Percentiles rank a stretch among this genome's conserved stretches.
Conservation (phyloP, 2,113 vertebrate genomes). For the Hippocampus guttulatus region DNA sequence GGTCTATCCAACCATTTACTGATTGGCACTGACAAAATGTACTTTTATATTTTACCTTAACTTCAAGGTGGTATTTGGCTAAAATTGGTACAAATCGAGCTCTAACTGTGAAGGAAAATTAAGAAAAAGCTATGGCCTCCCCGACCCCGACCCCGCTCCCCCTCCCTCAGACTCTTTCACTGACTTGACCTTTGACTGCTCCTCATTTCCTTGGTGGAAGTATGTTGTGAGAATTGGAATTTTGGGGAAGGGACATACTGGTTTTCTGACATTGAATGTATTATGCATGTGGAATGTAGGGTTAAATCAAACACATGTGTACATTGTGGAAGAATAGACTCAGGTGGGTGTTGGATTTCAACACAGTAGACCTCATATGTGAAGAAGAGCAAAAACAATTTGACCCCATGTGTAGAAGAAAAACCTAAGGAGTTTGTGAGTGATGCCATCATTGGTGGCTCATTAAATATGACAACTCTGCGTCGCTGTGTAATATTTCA, state of each 20-base stretch:
- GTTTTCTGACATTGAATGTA: constrained; percentile 30
- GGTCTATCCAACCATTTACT: no score
- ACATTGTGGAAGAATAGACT: constrained; percentile 16
- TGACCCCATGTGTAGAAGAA: constrained; percentile 29
- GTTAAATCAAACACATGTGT: constrained; percentile 45
- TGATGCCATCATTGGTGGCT: constrained; percentile 17
- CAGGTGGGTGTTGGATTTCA: constrained; percentile 42
- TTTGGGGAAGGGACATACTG: constrained; percentile 31
- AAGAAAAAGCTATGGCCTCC: neutral
- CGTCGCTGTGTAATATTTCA: neutral
- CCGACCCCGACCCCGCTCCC: neutral
- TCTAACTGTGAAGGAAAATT: neutral
- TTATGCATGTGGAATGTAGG: constrained; percentile 16
- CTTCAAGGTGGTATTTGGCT: neutral
- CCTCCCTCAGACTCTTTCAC: neutral
- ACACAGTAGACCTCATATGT: constrained; percentile 38
- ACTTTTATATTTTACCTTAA: neutral
- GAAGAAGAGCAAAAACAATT: constrained; percentile 42
- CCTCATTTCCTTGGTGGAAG: constrained; percentile 43
- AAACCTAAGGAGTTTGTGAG: constrained; percentile 28
- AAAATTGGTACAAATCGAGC: neutral
- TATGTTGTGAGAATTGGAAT: constrained; percentile 43
- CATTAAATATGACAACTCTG: constrained; percentile 10
- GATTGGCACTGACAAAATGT: no score
- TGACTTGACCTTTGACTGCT: constrained; percentile 33